These are phyloP conservation scores for Opisthograptis luteolata DNA, from an alignment of 2,888 invertebrate genomes.

Conservation along the genomic window DNA sequence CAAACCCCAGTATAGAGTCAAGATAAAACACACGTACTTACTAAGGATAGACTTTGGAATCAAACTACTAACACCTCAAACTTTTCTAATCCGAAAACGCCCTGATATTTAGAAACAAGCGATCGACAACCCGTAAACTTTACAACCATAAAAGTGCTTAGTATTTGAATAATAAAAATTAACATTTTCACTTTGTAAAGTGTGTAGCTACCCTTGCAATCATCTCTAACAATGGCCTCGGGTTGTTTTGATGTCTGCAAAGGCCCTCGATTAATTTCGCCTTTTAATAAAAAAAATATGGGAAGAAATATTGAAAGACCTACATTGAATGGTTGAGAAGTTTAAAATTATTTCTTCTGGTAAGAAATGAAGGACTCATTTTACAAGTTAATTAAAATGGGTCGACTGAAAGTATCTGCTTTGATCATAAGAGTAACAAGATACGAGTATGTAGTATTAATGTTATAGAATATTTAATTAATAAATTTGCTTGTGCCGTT, in stretches of 20 bases:
- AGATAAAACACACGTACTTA: too few species aligned
- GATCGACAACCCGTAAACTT: conserved; percentile 21
- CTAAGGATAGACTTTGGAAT: too few species aligned
- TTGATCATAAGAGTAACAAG: neutral
- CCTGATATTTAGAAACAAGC: conserved; percentile 16
- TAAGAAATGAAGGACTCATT: conserved; percentile 18
- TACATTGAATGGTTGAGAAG: conserved; percentile 42
- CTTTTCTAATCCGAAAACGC: conserved; percentile 19
- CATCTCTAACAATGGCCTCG: conserved; percentile 74
- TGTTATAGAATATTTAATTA: too few species aligned
- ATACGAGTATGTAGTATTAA: neutral
- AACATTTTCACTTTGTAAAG: conserved; percentile 74
- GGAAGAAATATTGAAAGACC: conserved; percentile 52
- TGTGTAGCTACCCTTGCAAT: conserved; percentile 67
- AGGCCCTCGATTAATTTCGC: conserved; percentile 77
- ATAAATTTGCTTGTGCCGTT: too few species aligned
- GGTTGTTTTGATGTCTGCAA: conserved; percentile 78
- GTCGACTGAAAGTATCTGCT: conserved; percentile 3
- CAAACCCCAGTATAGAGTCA: too few species aligned
- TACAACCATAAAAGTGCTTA: conserved; percentile 52
- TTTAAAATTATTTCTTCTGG: conserved; percentile 30
- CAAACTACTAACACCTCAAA: too few species aligned
- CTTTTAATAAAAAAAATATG: conserved; percentile 69
- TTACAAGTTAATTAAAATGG: conserved; percentile 23
- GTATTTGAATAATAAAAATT: conserved; percentile 76